Evolutionary conservation across 2,797 vertebrate species (phyloP), one percentile per base, ranked within the genome.

Genomic region (Alfaro cultratus): DNA sequence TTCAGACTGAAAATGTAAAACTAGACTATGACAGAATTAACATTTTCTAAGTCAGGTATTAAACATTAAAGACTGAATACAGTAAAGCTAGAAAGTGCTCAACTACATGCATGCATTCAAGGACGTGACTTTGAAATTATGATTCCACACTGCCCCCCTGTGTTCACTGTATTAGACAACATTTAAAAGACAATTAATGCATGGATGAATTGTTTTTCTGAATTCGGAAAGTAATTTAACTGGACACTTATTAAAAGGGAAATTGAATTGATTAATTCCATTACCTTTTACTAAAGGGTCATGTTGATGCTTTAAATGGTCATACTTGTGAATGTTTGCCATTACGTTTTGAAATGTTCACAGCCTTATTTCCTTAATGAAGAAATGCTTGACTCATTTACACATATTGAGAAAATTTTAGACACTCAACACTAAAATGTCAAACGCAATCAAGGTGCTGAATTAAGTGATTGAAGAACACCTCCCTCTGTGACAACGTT

Each of bases 101-200:
- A 83, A 82, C 67, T 85, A 67, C 75, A 74, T 81, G 82, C 76
- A 70, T 86, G 83, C 75, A 41, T 72, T 71, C 78, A 81, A 80
- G n/a, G 5, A 46, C 77, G 76, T 83, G 81, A 88, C 74, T 90
- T 77, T 43, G 73, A 53, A 67, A 90, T 62, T 81, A 78, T 94
- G 94, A 82, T 88, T 94, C 90, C 91, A 94, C 80, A 95, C 93
- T 96, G 94, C 96, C 96, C 95, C 92, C 96, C 70, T 91, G 94
- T 96, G 96, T 93, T 89, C 73, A 81, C 73, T 78, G 26, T 43
- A 70, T 16, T 5, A 57, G n/a, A 76, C 75, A 75, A 67, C 70
- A 73, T 36, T 31, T 39, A 15, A 45, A 15, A 3, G 41, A 16
- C 12, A 45, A 70, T 43, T n/a, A 45, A 70, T 43, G 5, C 23